Conservation (phyloP, 2,797 vertebrate genomes). For the Clamator glandarius region DNA sequence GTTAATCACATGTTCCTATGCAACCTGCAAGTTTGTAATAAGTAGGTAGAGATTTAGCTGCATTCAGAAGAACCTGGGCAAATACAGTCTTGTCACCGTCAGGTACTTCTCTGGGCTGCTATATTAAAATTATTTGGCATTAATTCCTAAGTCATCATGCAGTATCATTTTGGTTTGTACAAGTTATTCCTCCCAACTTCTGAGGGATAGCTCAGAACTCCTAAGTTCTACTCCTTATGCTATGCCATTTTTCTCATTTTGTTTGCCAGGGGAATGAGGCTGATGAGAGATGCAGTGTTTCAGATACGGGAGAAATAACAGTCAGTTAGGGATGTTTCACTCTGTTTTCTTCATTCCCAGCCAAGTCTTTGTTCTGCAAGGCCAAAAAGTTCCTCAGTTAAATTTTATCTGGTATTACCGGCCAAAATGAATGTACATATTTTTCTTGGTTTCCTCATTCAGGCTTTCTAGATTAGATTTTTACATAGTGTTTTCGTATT, state of each 20-base stretch:
- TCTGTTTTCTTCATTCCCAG: not conserved
- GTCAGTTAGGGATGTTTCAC: not conserved
- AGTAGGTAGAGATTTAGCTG: not conserved
- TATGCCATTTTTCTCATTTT: not conserved
- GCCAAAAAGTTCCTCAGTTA: not conserved
- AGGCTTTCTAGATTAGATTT: not conserved
- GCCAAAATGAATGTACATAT: not conserved
- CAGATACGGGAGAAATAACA: not conserved
- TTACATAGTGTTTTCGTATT: not conserved
- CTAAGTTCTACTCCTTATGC: not conserved
- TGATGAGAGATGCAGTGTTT: not conserved
- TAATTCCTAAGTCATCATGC: not conserved
- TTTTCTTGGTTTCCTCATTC: not conserved
- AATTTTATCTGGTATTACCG: not conserved
- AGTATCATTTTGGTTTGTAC: not conserved
- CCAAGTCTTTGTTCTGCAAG: not conserved
- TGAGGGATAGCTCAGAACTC: not conserved
- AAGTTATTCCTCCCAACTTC: not conserved
- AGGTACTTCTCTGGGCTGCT: not conserved
- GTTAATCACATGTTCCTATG: not conserved
- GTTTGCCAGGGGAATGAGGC: not conserved
- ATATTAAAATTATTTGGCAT: not conserved
- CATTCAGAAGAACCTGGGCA: not conserved
- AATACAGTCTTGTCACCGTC: not conserved
- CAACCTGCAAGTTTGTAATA: not conserved